Conservation (phyloP, 64 coral and sea anemone genomes). For the Porites australiensis region DNA sequence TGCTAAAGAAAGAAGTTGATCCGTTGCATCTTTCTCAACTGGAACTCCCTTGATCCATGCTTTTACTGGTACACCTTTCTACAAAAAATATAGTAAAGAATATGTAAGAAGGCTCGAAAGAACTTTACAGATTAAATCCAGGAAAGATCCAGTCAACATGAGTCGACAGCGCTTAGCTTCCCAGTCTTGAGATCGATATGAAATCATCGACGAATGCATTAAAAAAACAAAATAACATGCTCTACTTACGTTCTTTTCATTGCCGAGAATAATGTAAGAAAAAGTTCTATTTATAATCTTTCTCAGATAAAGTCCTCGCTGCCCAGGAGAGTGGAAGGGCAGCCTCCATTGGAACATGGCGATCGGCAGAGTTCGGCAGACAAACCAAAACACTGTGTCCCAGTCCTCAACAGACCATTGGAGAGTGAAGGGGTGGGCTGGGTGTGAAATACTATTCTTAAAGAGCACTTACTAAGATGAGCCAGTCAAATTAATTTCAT, state of each 20-base stretch:
- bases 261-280: conserved; percentile 13
- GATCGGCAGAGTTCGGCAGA: too few species aligned
- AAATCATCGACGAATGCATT: too few species aligned
- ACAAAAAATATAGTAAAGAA: neutral
- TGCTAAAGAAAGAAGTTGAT: conserved; percentile 76
- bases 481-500: too few species aligned
- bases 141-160: too few species aligned
- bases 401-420: neutral
- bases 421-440: too few species aligned
- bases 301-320: neutral
- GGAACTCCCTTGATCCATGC: conserved; percentile 89
- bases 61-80: conserved; percentile 81
- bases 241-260: conserved; percentile 22
- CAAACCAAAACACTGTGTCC: neutral
- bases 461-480: too few species aligned
- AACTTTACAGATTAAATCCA: too few species aligned
- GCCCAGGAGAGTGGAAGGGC: neutral
- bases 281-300: neutral
- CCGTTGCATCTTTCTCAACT: conserved; percentile 77
- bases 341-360: conserved; percentile 5
- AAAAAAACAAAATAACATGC: neutral
- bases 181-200: too few species aligned
- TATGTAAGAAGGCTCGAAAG: too few species aligned
- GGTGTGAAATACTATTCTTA: too few species aligned
- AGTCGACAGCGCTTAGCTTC: too few species aligned